phyloP scores from a whole-genome alignment of 2,888 invertebrate species.

The Zygaena filipendulae region DNA sequence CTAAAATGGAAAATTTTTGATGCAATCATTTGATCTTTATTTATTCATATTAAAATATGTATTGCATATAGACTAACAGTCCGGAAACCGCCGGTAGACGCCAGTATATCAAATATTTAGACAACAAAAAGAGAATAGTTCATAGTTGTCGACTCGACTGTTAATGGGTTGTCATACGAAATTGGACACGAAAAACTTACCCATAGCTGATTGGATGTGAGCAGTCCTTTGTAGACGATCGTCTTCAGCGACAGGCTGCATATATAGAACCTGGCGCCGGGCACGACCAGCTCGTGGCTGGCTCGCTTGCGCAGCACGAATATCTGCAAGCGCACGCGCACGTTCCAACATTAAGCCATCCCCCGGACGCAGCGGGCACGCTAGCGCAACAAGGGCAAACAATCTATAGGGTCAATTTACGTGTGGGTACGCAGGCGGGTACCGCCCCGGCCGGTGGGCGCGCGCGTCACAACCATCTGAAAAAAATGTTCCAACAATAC shows the following conservation, averaged over 20 bases:
- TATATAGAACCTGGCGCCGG: conserved; percentile 93
- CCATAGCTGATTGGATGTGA: conserved; percentile 96
- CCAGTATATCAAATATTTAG: no score
- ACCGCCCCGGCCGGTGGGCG: conserved; percentile 29
- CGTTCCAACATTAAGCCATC: conserved; percentile 15
- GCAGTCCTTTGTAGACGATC: conserved; percentile 97
- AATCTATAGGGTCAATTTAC: conserved; percentile 36
- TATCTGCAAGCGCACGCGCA: conserved; percentile 72
- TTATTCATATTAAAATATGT: no score
- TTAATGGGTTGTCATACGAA: no score
- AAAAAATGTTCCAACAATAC: conserved; percentile 49
- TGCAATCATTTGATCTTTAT: no score
- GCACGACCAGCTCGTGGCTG: conserved; percentile 86
- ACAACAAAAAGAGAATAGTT: no score
- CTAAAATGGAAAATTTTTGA: no score
- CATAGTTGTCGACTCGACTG: no score
- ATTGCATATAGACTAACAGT: no score
- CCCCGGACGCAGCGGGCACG: conserved; percentile 13
- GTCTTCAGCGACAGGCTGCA: conserved; percentile 92
- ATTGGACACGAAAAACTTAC: no score
- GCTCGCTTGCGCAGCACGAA: conserved; percentile 94
- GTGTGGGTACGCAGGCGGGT: conserved; percentile 41
- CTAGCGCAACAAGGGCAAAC: conserved; percentile 21
- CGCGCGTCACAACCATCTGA: conserved; percentile 45
- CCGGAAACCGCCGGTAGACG: no score